Percentiles rank a stretch among this genome's conserved stretches.
These are phyloP conservation scores for Drosophila nebulosa DNA, from an alignment of 1,140 invertebrate species.

Conservation along the genomic window DNA sequence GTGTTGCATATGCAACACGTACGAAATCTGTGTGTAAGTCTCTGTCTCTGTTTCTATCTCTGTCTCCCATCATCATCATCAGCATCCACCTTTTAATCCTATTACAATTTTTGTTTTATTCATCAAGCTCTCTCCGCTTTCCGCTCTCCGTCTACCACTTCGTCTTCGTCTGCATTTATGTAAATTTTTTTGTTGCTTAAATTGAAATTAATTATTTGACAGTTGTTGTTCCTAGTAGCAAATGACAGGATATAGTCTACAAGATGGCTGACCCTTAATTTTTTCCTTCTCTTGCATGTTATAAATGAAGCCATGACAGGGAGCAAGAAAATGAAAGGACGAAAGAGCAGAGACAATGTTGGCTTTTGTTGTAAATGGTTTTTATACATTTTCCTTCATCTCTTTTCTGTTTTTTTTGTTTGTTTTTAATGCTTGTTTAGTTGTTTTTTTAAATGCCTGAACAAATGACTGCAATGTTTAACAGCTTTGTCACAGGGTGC, in stretches of 20 bases:
- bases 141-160: background rate
- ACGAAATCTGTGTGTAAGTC: conserved; percentile 59
- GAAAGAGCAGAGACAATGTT: conserved; percentile 1
- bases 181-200: conserved; percentile 75
- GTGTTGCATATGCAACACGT: conserved; percentile 76
- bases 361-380: conserved; percentile 47
- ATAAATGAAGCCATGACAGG: conserved; percentile 54
- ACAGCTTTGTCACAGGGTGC: background rate
- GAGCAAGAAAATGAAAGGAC: conserved; percentile 5
- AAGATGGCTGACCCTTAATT: background rate
- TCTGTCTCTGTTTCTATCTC: conserved; percentile 21
- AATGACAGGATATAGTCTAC: conserved; percentile 35
- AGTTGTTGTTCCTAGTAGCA: conserved; percentile 57
- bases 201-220: conserved; percentile 79
- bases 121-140: conserved; percentile 45
- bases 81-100: conserved; percentile 73
- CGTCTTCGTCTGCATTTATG: conserved; percentile 54
- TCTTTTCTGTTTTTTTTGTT: conserved; percentile 12
- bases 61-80: conserved; percentile 54
- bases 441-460: background rate
- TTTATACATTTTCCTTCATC: conserved; percentile 15
- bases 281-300: conserved; percentile 32
- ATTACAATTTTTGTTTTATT: conserved; percentile 78
- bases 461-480: conserved; percentile 1
- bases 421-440: background rate